phyloP scores from a whole-genome alignment of 2,797 vertebrate species.

The Sebastes cheni region DNA sequence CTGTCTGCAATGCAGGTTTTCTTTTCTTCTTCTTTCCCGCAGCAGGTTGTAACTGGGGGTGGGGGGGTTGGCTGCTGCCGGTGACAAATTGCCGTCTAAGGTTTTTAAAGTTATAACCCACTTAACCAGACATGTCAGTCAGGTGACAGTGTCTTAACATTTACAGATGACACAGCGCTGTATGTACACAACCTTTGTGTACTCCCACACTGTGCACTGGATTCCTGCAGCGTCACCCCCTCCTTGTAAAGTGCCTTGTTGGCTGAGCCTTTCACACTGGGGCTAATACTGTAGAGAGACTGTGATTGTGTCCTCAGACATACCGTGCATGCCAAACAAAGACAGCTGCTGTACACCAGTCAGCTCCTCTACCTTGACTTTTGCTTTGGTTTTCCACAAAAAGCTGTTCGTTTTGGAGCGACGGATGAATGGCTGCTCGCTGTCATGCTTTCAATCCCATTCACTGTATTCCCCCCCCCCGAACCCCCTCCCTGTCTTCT shows the following conservation, averaged over 20 bases:
- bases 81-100: conserved; percentile 47
- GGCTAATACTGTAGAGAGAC: conserved; percentile 39
- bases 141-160: conserved; percentile 24
- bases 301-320: conserved; percentile 42
- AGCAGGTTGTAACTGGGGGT: not conserved
- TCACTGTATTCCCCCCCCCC: not conserved
- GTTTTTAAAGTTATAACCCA: conserved; percentile 32
- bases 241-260: conserved; percentile 13
- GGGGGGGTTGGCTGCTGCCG: not conserved
- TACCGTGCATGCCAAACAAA: conserved; percentile 55
- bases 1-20: conserved; percentile 25
- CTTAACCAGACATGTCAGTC: conserved; percentile 12
- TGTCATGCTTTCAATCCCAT: conserved; percentile 31
- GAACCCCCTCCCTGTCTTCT: not conserved
- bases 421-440: conserved; percentile 40
- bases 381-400: not conserved
- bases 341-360: conserved; percentile 9
- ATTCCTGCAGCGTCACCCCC: conserved; percentile 25
- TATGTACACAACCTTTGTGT: conserved; percentile 16
- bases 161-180: conserved; percentile 27
- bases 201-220: conserved; percentile 10
- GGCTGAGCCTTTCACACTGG: conserved; percentile 36
- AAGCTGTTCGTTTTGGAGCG: conserved; percentile 15
- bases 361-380: conserved; percentile 15
- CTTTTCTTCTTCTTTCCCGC: not conserved